Conservation (phyloP, 2,113 vertebrate genomes). For the Scomber colias region DNA sequence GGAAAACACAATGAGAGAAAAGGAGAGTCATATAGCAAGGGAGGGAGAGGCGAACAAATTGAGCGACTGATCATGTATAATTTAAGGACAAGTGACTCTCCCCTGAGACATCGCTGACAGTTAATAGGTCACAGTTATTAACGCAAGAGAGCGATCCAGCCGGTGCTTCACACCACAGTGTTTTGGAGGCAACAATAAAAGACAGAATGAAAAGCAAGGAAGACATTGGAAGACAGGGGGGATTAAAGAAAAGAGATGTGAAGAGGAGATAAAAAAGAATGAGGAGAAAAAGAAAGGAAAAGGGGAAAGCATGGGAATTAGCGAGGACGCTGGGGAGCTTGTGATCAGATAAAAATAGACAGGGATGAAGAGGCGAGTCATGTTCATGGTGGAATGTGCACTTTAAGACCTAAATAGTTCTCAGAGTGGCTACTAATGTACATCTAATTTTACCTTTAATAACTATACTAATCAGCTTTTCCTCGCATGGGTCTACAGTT, state of each 20-base stretch:
- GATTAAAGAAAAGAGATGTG: constrained; percentile 54
- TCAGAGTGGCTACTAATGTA: constrained; percentile 21
- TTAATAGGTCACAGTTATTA: constrained; percentile 75
- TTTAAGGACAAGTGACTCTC: constrained; percentile 70
- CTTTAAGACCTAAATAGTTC: constrained; percentile 27
- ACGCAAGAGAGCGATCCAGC: constrained; percentile 17
- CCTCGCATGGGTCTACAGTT: no score
- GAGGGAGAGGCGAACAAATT: constrained; percentile 26
- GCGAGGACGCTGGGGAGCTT: constrained; percentile 18
- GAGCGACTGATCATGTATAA: constrained; percentile 61
- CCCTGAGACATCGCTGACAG: constrained; percentile 61
- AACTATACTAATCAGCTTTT: no score
- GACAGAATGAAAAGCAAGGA: constrained; percentile 23
- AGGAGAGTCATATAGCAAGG: neutral
- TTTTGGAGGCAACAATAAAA: constrained; percentile 40
- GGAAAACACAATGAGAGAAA: neutral
- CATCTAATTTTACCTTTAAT: neutral
- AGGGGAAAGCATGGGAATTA: constrained; percentile 48
- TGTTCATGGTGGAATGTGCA: constrained; percentile 44
- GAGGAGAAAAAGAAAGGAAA: constrained; percentile 31
- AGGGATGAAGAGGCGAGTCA: constrained; percentile 33
- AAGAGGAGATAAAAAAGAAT: constrained; percentile 48
- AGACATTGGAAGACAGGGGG: constrained; percentile 12
- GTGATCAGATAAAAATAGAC: constrained; percentile 66
- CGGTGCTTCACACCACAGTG: neutral